These are phyloP conservation scores for Diabrotica virgifera DNA, from an alignment of 1,140 invertebrate species.

Conservation along the genomic window DNA sequence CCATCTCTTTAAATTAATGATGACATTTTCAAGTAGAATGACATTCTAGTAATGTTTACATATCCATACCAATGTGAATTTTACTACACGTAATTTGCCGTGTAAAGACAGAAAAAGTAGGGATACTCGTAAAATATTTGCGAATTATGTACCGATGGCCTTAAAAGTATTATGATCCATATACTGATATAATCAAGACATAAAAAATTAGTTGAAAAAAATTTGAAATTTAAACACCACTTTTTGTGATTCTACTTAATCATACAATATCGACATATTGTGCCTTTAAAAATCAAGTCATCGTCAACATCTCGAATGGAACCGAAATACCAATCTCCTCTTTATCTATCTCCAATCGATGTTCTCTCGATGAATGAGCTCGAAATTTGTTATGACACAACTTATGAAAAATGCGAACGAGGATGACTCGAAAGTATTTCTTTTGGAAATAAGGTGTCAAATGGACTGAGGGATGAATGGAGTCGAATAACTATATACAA, in stretches of 20 bases:
- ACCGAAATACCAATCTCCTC: neutral
- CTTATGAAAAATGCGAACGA: conserved; percentile 37
- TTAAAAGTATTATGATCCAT: too few species aligned
- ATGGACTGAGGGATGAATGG: conserved; percentile 21
- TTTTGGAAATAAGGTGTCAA: conserved; percentile 28
- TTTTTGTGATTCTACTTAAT: neutral
- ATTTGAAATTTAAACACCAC: too few species aligned
- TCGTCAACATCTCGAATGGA: neutral
- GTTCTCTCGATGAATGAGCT: conserved; percentile 33
- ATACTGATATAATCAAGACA: too few species aligned
- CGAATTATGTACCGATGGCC: too few species aligned
- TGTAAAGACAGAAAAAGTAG: too few species aligned
- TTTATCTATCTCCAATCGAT: conserved; percentile 26
- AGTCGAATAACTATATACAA: neutral
- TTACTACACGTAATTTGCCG: too few species aligned
- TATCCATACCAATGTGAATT: too few species aligned
- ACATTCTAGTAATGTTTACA: too few species aligned
- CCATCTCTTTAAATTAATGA: too few species aligned
- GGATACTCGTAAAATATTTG: too few species aligned
- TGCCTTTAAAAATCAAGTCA: conserved; percentile 2
- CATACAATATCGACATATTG: neutral
- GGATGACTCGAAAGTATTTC: conserved; percentile 32
- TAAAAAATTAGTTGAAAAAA: too few species aligned
- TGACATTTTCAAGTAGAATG: too few species aligned
- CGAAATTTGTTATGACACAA: conserved; percentile 38